Percentiles rank a stretch among this genome's conserved stretches.
Conservation (phyloP, 2,113 vertebrate species). For the Megaceryle maxima region DNA sequence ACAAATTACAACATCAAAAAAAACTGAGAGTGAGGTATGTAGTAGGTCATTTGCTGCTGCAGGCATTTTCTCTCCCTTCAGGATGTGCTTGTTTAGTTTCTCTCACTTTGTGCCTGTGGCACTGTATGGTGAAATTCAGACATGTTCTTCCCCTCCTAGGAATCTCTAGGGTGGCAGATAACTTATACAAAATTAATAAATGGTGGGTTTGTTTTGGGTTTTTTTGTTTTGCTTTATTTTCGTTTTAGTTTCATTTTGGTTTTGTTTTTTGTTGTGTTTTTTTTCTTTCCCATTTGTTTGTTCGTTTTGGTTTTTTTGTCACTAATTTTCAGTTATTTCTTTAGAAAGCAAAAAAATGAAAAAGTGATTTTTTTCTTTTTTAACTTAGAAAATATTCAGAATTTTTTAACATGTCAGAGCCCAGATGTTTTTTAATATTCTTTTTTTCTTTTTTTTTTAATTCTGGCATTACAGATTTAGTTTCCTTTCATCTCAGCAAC, state of each 20-base stretch:
- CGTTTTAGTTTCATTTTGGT: constrained; percentile 62
- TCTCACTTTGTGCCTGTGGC: constrained; percentile 85
- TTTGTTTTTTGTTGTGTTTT: neutral
- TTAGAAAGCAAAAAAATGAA: neutral
- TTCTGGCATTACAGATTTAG: neutral
- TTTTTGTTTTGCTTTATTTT: no score
- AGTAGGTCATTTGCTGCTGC: constrained; percentile 85
- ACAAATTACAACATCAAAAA: constrained; percentile 81
- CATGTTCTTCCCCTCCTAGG: constrained; percentile 80
- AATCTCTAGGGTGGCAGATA: constrained; percentile 71
- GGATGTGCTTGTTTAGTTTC: constrained; percentile 90
- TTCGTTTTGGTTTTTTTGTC: constrained; percentile 33
- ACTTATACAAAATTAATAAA: constrained; percentile 80
- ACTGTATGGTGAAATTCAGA: constrained; percentile 82
- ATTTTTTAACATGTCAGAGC: neutral
- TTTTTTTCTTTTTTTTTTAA: neutral
- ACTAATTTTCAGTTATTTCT: neutral
- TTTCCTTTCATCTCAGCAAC: neutral
- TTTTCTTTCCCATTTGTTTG: neutral
- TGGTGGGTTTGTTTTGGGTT: constrained; percentile 28
- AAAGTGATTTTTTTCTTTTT: neutral
- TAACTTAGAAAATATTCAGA: neutral
- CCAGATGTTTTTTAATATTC: neutral
- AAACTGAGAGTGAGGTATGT: constrained; percentile 68
- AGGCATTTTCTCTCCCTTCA: constrained; percentile 79